These are phyloP conservation scores for Falco naumanni DNA, from an alignment of 2,797 vertebrate genomes.

Conservation along the genomic window DNA sequence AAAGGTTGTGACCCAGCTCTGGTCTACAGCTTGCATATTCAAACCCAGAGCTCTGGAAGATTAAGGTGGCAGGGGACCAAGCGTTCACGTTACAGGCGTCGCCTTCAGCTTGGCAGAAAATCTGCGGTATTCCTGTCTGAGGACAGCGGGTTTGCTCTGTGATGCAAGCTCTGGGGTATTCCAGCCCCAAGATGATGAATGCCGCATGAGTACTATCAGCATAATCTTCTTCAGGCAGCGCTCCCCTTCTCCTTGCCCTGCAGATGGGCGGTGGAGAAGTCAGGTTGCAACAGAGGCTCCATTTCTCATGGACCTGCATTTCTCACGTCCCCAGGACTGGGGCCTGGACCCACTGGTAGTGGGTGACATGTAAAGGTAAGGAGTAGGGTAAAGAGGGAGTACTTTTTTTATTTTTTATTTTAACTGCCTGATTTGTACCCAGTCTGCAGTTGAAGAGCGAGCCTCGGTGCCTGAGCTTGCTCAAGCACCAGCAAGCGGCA, in stretches of 20 bases:
- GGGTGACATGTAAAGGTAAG: neutral
- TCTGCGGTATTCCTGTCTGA: neutral
- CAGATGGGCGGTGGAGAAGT: neutral
- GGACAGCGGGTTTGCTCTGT: neutral
- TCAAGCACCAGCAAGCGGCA: rapidly evolving
- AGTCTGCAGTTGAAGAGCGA: neutral
- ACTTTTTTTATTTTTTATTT: neutral
- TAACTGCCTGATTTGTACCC: neutral
- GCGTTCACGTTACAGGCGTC: neutral
- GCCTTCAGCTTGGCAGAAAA: slow-evolving; percentile 17
- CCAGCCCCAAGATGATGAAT: neutral
- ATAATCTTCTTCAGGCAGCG: neutral
- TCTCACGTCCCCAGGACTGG: no score
- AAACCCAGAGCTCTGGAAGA: slow-evolving; percentile 29
- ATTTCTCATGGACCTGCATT: neutral
- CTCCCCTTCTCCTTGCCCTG: neutral
- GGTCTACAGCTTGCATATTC: neutral
- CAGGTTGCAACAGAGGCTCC: neutral
- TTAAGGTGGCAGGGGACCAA: slow-evolving; percentile 32
- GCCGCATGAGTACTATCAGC: neutral
- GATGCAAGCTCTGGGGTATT: neutral
- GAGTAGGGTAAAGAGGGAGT: neutral
- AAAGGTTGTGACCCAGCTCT: slow-evolving; percentile 33
- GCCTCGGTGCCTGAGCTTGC: neutral
- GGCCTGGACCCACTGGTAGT: rapidly evolving